These are phyloP conservation scores for Echinometra lucunter DNA, from an alignment of 53 echinoderm and acorn worm genomes.

Conservation along the genomic window DNA sequence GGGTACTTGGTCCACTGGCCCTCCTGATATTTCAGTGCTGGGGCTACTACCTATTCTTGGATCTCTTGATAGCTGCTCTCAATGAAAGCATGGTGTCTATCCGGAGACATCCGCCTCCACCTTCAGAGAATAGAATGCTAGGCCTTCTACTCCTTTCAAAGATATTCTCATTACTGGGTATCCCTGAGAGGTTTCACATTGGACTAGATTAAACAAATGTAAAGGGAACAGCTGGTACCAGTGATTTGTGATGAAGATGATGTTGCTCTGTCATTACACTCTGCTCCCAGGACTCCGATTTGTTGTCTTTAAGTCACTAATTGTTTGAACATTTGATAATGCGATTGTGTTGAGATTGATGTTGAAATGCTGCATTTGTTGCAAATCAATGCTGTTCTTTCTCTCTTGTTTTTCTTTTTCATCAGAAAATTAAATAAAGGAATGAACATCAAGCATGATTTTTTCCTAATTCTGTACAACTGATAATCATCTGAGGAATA, in stretches of 20 bases:
- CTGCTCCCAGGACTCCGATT: too few species aligned
- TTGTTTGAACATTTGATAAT: too few species aligned
- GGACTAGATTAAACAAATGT: slow-evolving; percentile 5
- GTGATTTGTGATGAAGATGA: not conserved
- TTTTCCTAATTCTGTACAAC: too few species aligned
- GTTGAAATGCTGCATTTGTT: too few species aligned
- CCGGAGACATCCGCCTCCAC: slow-evolving; percentile 74
- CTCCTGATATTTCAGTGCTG: slow-evolving; percentile 74
- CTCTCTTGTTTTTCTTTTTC: too few species aligned
- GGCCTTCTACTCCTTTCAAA: slow-evolving; percentile 84
- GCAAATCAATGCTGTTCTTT: too few species aligned
- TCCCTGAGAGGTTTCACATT: slow-evolving; percentile 65
- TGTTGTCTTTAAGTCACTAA: too few species aligned
- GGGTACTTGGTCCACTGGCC: slow-evolving; percentile 68
- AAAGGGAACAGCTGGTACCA: not conserved
- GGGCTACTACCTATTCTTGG: slow-evolving; percentile 72
- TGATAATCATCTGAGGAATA: too few species aligned
- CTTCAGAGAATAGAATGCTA: slow-evolving; percentile 78
- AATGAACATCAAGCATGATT: too few species aligned
- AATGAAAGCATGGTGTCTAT: slow-evolving; percentile 76
- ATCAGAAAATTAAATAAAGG: too few species aligned
- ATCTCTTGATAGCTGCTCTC: slow-evolving; percentile 84
- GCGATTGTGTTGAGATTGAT: too few species aligned
- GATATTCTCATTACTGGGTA: slow-evolving; percentile 86
- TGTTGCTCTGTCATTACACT: not conserved